These are phyloP conservation scores for Cherax quadricarinatus DNA, from an alignment of 1,140 invertebrate species.

Conservation along the genomic window DNA sequence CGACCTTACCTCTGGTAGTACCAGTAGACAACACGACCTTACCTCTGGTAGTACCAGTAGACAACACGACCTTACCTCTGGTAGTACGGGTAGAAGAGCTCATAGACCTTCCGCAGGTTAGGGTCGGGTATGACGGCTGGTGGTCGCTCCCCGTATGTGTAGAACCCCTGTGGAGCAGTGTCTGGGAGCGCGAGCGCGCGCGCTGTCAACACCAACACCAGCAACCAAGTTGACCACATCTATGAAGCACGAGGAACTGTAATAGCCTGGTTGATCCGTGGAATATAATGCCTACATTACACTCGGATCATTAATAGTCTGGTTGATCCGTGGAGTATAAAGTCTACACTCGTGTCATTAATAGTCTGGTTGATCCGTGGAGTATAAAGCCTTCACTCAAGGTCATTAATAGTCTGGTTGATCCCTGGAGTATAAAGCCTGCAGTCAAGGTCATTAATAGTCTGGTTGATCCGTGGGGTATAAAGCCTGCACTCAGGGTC, in stretches of 20 bases:
- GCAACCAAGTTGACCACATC: background rate
- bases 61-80: background rate
- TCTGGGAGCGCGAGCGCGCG: background rate
- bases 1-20: too few species aligned
- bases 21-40: background rate
- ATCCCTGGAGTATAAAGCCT: too few species aligned
- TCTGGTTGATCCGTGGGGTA: too few species aligned
- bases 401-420: too few species aligned
- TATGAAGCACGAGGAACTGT: background rate
- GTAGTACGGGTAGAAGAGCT: constrained; percentile 50
- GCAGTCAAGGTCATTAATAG: too few species aligned
- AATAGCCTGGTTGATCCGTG: background rate
- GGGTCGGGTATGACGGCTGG: constrained; percentile 1
- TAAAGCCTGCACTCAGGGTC: too few species aligned
- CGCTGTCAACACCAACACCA: background rate
- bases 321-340: background rate
- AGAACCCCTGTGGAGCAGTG: background rate
- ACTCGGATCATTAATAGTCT: background rate
- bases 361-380: too few species aligned
- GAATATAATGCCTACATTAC: background rate
- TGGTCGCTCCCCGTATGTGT: too few species aligned
- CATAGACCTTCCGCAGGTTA: constrained; percentile 23
- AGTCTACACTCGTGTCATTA: background rate
- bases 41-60: background rate
- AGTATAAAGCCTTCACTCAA: background rate